A percentile compares a stretch with the other conserved stretches of the same genome.
These are phyloP conservation scores for Machimus rusticus DNA, from an alignment of 2,888 invertebrate species.

Conservation along the genomic window DNA sequence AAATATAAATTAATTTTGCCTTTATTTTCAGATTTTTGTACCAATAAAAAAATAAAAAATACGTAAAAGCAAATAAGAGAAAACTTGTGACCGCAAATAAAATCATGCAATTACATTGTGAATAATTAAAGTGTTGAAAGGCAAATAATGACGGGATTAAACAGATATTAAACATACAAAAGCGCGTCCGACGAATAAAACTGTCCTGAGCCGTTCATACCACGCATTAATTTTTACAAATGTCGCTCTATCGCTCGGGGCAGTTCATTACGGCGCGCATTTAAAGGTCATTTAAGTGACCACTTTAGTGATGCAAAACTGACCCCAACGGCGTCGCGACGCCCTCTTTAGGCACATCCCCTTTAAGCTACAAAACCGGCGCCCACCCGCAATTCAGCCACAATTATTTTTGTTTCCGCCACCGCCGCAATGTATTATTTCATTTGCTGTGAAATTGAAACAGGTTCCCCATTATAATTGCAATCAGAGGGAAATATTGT, in stretches of 20 bases:
- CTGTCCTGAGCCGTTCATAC: not conserved
- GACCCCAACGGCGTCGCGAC: not conserved
- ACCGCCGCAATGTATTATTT: not conserved
- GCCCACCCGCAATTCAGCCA: not conserved
- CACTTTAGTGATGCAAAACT: not conserved
- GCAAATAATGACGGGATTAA: not conserved
- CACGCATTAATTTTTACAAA: not conserved
- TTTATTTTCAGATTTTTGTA: not conserved
- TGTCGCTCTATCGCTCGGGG: not conserved
- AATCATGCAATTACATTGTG: not conserved
- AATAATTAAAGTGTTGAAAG: not conserved
- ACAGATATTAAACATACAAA: not conserved
- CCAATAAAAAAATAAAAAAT: not conserved
- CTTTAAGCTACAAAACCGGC: not conserved
- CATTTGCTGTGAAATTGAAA: not conserved
- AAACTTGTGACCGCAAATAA: not conserved
- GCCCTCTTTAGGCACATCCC: not conserved
- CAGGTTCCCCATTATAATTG: not conserved
- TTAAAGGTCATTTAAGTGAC: not conserved
- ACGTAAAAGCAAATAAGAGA: not conserved
- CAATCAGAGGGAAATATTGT: not conserved
- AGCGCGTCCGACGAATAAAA: not conserved
- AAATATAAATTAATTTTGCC: not conserved
- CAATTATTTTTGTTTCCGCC: not conserved
- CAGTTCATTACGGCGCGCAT: not conserved